Base-by-base conservation (phyloP, 2,888 invertebrate genomes). In the Polydesmus complanatus region DNA sequence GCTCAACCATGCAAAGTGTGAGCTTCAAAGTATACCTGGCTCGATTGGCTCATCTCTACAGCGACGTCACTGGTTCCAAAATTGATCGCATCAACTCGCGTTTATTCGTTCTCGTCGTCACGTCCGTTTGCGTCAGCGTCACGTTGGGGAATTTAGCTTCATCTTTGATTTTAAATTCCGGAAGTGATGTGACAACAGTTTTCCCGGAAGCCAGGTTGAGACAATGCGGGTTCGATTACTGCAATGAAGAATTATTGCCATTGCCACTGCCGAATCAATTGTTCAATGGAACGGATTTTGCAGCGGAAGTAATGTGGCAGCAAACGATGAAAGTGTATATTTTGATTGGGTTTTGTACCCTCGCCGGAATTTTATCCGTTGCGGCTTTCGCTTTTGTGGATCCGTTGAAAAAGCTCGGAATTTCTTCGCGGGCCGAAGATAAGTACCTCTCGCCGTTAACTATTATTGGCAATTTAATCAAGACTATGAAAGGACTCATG, bases 181-280 rank as follows among this genome's bases (percentile, higher is more conserved):
- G 50, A 3, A 19, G 21, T 11, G 23, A 25, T 11, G 5, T 54
- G 5, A 23, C 11, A 8, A 49, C 21, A 23, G 8, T 23, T 3
- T 22, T 3, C 21, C 51, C 50, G 3, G 18, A 11, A 5, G 3
- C 49, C 18, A 3, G 25, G n/a, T 25, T 58, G 18, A 22, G 51
- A 11, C 14, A 52, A 25, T 58, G 58, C 26, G 58, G 58, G 5
- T 22, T 47, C 23, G 5, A 21, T 27, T 51, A 58, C 58, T 58
- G 58, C 58, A 58, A 58, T 25, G 50, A 51, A 25, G 50, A 49
- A 21, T 8, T 54, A 8, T 19, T 8, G 52, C 21, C 52, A 52
- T n/a, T 21, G 52, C 14, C 11, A 52, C n/a, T 52, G 52, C 52
- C 8, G 55, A 11, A 11, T n/a, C 8, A 3, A 5, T 5, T 51